Base-by-base conservation (phyloP, 2,113 vertebrate species). In the Psittacula cyanocephala region DNA sequence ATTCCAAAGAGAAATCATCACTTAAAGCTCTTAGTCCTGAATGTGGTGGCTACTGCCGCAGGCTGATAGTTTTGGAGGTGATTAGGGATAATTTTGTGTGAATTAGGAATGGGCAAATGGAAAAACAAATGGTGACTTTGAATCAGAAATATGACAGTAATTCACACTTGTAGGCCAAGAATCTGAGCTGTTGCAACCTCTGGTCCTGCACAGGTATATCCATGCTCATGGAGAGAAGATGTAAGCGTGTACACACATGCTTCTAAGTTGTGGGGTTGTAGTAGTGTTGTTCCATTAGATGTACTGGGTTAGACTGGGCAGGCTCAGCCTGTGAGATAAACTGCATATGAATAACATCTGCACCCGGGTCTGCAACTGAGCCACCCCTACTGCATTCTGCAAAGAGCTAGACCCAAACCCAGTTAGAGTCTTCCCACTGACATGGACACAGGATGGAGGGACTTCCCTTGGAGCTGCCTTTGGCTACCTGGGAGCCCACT, bases 181-280 rank as follows among this genome's bases (percentile, higher is more conserved):
- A 29, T 27, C 59, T 52, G 78, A 5, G 5, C 70, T 31, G 49
- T 31, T 31, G 53, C 75, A 68, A 41, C 46, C 44, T 53, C 35
- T 44, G 64, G 62, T 78, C 52, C 49, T 46, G 43, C 74, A 87
- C 33, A 50, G 25, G 7, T n/a, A 9, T 31, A 23, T 24, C 60
- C n/a, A 2, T 10, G 13, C n/a, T 82, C 68, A 9, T 0, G 11
- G n/a, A 79, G 70, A 31, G 68, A 67, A 82, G 37, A 63, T 24
- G 24, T 44, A 29, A 60, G 24, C 2, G 0, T 43, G 22, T 53
- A 46, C 29, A 17, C 10, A 7, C 6, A 4, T 29, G 11, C 60
- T 70, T 63, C 24, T 39, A 3, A 64, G 37, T 4, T 41, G 14
- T 50, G 28, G 10, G 18, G 41, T 37, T 4, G 2, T 44, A 19